Evolutionary conservation across 1,140 invertebrate species (phyloP), one percentile per base, ranked within the genome.

Genomic region (Drosophila aff.): DNA sequence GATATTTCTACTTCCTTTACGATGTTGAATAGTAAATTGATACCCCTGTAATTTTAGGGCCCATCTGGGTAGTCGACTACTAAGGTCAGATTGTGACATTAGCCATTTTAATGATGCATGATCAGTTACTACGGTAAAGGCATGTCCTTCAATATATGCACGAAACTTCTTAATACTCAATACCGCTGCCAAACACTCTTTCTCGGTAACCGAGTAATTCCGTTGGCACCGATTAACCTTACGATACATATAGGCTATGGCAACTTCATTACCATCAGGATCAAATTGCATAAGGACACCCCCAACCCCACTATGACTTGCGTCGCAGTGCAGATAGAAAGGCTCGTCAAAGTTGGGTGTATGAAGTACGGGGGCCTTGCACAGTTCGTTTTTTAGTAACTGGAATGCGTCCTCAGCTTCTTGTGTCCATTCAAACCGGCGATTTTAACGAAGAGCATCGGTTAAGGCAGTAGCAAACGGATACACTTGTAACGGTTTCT

Each of bases 291-390:
- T 50, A 9, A 62, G 18, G 0, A 46, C 58, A 23, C 15, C 58
- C 0, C 66, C 59, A 38, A 69, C 33, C 4, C 59, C 66, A 4
- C 49, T 63, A 9, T 69, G 33, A 53, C 40, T 63, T 26, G 66
- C 49, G 21, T 69, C 59, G 31, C 66, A 69, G n/a, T 69, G 66
- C 11, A 69, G 23, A 8, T 40, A 57, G n/a, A 57, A 26, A 18
- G 36, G 53, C 9, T 57, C 36, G n/a, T 50, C 28, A 13, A 50
- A 28, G 9, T 50, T 50, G 9, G 47, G 15, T 9, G 47, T 50
- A 21, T 50, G 36, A 57, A 57, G 53, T n/a, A 40, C 53, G 26
- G 36, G 36, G 16, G 53, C 47, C 23, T n/a, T 50, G 9, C 47
- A 28, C 23, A 28, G 16, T 28, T 50, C 23, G 47, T 26, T 50